Percentiles rank a stretch among this genome's conserved stretches.
phyloP scores from a whole-genome alignment of 2,113 vertebrate genomes.

The Apaloderma vittatum region DNA sequence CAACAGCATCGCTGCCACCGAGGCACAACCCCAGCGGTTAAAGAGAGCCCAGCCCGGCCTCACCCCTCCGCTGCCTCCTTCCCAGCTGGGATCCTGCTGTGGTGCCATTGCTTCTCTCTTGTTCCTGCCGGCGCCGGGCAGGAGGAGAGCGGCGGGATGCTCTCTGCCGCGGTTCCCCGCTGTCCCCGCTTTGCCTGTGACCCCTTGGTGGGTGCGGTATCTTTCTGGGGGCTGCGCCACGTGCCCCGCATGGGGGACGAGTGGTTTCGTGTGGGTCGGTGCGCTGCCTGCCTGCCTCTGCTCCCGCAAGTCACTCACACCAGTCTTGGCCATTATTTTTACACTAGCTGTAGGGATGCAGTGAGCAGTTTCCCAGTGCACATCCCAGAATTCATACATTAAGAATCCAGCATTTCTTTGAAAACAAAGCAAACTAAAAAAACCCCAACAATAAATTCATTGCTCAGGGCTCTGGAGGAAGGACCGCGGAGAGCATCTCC shows the following conservation, averaged over 20 bases:
- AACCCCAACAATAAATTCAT: not conserved
- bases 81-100: not conserved
- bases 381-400: not conserved
- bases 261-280: not conserved
- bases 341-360: not conserved
- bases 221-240: not conserved
- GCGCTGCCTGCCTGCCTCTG: not conserved
- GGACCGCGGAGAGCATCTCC: not conserved
- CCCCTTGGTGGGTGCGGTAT: not conserved
- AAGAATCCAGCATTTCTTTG: not conserved
- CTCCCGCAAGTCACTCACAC: not conserved
- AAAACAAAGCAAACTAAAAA: not conserved
- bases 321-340: not conserved
- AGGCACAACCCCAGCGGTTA: fast-evolving
- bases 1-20: fast-evolving
- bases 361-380: not conserved
- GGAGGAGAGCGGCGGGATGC: not conserved
- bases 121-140: not conserved
- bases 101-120: not conserved
- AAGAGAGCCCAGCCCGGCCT: not conserved
- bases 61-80: not conserved
- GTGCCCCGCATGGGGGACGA: not conserved
- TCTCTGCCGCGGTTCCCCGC: fast-evolving
- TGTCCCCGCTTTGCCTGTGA: fast-evolving
- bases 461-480: not conserved